Evolutionary conservation across 1,140 invertebrate species (phyloP).

Genomic region (Campoletis sonorensis): DNA sequence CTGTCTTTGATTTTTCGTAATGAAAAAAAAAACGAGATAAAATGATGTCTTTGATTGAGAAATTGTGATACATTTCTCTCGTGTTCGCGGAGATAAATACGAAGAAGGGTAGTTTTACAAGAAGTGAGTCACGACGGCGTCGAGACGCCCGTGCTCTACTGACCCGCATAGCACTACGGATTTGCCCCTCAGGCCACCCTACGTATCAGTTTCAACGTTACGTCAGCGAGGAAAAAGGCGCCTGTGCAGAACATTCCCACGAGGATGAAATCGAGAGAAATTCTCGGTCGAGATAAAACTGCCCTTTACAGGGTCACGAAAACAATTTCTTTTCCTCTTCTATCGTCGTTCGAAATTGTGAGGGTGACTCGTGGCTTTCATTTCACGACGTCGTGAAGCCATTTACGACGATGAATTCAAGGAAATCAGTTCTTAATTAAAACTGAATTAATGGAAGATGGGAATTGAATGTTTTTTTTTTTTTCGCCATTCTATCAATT

Average conservation of each 20-base stretch:
- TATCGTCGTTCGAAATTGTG: too few species aligned
- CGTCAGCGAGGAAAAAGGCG: constrained; percentile 60
- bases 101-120: constrained; percentile 1
- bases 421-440: too few species aligned
- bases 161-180: constrained; percentile 59
- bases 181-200: constrained; percentile 41
- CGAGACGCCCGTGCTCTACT: constrained; percentile 63
- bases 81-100: neutral
- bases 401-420: too few species aligned
- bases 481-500: too few species aligned
- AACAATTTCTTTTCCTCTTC: neutral
- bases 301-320: too few species aligned
- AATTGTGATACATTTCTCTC: constrained; percentile 33
- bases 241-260: constrained; percentile 57
- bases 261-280: constrained; percentile 5
- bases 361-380: too few species aligned
- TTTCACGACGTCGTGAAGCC: too few species aligned
- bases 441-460: too few species aligned
- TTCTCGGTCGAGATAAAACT: neutral
- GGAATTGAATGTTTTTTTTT: too few species aligned
- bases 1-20: neutral
- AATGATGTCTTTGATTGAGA: neutral
- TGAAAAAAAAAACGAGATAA: too few species aligned
- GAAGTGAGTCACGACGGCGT: constrained; percentile 49
- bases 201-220: constrained; percentile 57